Evolutionary conservation across 2,888 invertebrate species (phyloP), one percentile per base, ranked within the genome.

Genomic region (Parthenolecanium corni): DNA sequence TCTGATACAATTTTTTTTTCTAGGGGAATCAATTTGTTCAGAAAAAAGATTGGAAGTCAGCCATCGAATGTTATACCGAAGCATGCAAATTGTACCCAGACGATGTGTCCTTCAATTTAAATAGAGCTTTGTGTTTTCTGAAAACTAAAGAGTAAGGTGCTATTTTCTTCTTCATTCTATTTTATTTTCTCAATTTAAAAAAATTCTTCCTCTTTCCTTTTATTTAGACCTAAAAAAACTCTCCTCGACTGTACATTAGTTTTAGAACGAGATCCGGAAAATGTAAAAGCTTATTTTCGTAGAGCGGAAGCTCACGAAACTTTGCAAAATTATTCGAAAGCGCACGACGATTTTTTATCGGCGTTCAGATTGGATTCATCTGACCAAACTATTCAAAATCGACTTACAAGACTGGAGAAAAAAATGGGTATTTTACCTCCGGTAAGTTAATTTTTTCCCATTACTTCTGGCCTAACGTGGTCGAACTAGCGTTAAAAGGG

Each of bases 81-180:
- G 51, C 62, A 23, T 52, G 51, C 24, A 20, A 42, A 18, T 42
- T 62, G 14, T 40, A 62, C 14, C 69, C 80, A 84, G 6, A 80
- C 72, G 83, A 90, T 72, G 82, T 91, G 1, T 79, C 89, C 12
- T 86, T 86, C 71, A 89, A 81, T 70, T 89, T 90, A 0, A 95
- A 95, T 73, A 79, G 95, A 68, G 93, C 90, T 1, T 78, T 93
- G 58, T 93, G 93, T 69, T 81, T 85, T 66, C 76, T 94, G 11
- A 92, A 89, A 74, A 79, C 83, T 68, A 81, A 86, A 67, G 82
- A 83, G 89, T 91, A 76, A 73, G 77, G 74, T 16, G 46, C 24
- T 38, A 5, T 20, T 36, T 31, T 4, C 9, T 25, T 25, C 11
- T 53, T 54, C 38, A 16, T 42, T 12, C 20, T 21, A 14, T 18